Percentiles rank a stretch among this genome's conserved stretches.
Evolutionary conservation across 2,888 invertebrate genomes (phyloP).

Genomic region (Frankliniella intonsa): DNA sequence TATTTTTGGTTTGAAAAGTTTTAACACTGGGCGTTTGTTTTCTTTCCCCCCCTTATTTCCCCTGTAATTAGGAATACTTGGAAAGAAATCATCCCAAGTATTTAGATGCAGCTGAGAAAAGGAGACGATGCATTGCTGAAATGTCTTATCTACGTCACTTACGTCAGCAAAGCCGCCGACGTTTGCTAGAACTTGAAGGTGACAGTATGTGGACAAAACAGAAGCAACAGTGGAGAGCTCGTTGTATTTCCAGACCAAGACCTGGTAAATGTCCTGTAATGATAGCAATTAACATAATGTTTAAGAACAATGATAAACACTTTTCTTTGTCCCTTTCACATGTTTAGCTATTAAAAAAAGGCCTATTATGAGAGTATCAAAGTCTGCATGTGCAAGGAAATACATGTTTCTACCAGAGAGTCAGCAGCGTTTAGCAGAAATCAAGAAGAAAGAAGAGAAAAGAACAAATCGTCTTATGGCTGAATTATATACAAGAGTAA

Average conservation of each 20-base stretch:
- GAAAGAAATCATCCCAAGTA: conserved; percentile 66
- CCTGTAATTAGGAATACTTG: conserved; percentile 61
- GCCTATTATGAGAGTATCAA: conserved; percentile 56
- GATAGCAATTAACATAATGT: not conserved
- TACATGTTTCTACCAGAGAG: conserved; percentile 71
- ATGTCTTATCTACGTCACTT: conserved; percentile 49
- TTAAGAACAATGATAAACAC: not conserved
- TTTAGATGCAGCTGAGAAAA: conserved; percentile 54
- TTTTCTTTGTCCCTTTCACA: conserved; percentile 30
- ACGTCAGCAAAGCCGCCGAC: conserved; percentile 39
- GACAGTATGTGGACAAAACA: not conserved
- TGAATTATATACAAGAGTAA: conserved; percentile 69
- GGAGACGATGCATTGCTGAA: conserved; percentile 51
- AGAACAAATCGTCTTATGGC: conserved; percentile 69
- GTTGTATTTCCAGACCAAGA: not conserved
- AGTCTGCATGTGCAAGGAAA: conserved; percentile 55
- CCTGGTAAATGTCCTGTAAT: not conserved
- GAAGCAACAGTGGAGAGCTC: not conserved
- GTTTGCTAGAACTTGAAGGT: not conserved
- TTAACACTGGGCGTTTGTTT: not conserved
- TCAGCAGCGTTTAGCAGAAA: conserved; percentile 56
- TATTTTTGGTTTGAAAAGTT: not conserved
- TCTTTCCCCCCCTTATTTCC: not conserved
- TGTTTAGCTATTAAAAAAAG: conserved; percentile 49
- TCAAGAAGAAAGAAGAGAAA: conserved; percentile 57